phyloP scores from a whole-genome alignment of 2,797 vertebrate species.

The Danio kyathit region DNA sequence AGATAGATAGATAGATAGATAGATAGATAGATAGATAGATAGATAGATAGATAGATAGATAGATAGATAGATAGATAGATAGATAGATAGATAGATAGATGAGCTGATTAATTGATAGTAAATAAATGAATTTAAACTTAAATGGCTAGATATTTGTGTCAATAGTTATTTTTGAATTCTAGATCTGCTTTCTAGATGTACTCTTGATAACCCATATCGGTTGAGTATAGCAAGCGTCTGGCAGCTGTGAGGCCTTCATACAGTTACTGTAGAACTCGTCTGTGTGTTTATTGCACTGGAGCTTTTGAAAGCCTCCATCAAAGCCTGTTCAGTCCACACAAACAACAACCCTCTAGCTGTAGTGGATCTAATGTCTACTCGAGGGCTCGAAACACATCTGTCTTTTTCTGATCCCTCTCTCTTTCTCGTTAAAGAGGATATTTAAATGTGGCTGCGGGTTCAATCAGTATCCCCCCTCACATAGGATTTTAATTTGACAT shows the following conservation, averaged over 20 bases:
- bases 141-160: background rate
- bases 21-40: no score
- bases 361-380: background rate
- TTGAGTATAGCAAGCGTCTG: background rate
- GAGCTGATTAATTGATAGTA: no score
- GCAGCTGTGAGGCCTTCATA: background rate
- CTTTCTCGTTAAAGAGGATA: constrained; percentile 54
- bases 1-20: no score
- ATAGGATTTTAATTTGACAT: constrained; percentile 43
- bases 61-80: no score
- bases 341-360: background rate
- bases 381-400: background rate
- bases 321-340: background rate
- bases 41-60: no score
- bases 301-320: background rate
- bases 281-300: background rate
- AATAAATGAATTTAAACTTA: no score
- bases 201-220: background rate
- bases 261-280: background rate
- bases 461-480: constrained; percentile 23
- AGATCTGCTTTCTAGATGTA: background rate
- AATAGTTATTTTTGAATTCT: no score
- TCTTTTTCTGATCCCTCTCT: constrained; percentile 55
- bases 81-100: no score
- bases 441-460: constrained; percentile 36